phyloP scores from a whole-genome alignment of 2,888 invertebrate genomes.

The Boloria euphrosyne region DNA sequence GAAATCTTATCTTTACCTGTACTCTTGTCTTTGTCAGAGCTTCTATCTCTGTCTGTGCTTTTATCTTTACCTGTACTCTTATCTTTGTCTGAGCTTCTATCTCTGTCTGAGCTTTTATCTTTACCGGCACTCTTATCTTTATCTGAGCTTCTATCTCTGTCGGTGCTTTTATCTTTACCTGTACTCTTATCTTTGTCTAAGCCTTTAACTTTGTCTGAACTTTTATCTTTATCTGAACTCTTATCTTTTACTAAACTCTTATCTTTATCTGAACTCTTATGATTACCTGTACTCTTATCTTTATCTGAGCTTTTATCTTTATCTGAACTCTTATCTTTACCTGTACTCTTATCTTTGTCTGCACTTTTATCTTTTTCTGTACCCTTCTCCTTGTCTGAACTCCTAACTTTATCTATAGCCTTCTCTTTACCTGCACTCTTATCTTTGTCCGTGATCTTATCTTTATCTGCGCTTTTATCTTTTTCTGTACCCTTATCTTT shows the following conservation, averaged over 20 bases:
- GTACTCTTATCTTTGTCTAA: slow-evolving; percentile 32
- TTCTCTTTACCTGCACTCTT: slow-evolving; percentile 29
- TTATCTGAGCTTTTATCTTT: too few relatives aligned
- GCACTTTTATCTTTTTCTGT: slow-evolving; percentile 32
- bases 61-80: slow-evolving; percentile 29
- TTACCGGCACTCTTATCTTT: too few relatives aligned
- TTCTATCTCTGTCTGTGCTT: slow-evolving; percentile 15
- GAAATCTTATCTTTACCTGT: slow-evolving; percentile 32
- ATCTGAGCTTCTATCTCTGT: too few relatives aligned
- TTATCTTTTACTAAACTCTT: slow-evolving; percentile 28
- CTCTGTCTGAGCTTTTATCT: background rate
- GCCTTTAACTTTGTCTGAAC: slow-evolving; percentile 8
- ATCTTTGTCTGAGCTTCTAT: slow-evolving; percentile 32
- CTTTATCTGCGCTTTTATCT: background rate
- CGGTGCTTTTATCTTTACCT: slow-evolving; percentile 25
- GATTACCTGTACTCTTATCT: background rate
- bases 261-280: slow-evolving; percentile 32
- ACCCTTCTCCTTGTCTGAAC: slow-evolving; percentile 11
- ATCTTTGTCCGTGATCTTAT: slow-evolving; percentile 32
- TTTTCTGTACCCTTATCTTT: too few relatives aligned
- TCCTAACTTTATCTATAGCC: slow-evolving; percentile 15
- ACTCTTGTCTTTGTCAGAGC: slow-evolving; percentile 4
- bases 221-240: slow-evolving; percentile 17
- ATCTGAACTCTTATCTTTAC: too few relatives aligned
- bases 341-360: slow-evolving; percentile 36